These are phyloP conservation scores for Tretioscincus oriximinensis DNA, from an alignment of 2,113 vertebrate species.

Conservation along the genomic window DNA sequence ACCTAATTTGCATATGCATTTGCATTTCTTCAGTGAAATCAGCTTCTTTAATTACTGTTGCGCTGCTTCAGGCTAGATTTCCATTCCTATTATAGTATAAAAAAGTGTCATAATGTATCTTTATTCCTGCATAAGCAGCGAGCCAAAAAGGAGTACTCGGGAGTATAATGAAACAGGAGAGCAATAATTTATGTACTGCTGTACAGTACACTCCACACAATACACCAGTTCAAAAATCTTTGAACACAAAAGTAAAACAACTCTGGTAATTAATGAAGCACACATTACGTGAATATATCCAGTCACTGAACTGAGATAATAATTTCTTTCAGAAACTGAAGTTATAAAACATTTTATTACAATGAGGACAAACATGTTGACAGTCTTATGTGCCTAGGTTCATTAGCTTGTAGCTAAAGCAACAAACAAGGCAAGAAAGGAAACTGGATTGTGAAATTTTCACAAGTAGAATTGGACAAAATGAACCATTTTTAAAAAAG, in stretches of 20 bases:
- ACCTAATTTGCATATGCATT: slow-evolving; percentile 31
- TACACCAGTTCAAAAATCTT: not conserved
- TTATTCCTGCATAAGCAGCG: slow-evolving; percentile 39
- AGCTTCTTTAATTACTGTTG: slow-evolving; percentile 26
- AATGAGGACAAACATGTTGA: not conserved
- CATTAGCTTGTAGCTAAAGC: not conserved
- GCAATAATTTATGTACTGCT: slow-evolving; percentile 19
- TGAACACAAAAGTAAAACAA: slow-evolving; percentile 13
- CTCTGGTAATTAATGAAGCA: not conserved
- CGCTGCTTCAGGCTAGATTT: slow-evolving; percentile 15
- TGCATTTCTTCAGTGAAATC: slow-evolving; percentile 38
- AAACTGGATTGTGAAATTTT: too few relatives aligned
- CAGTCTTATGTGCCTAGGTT: not conserved
- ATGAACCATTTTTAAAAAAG: too few relatives aligned
- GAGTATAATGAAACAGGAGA: slow-evolving; percentile 16
- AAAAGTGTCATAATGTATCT: slow-evolving; percentile 9
- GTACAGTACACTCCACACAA: not conserved
- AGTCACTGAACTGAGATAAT: not conserved
- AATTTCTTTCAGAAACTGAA: not conserved
- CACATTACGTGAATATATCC: not conserved
- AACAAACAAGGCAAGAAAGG: too few relatives aligned
- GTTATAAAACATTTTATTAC: not conserved
- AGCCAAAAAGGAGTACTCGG: slow-evolving; percentile 6
- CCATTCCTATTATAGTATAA: not conserved
- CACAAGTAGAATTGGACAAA: too few relatives aligned